phyloP scores from a whole-genome alignment of 2,797 vertebrate genomes.

The Nannoperca obscura region DNA sequence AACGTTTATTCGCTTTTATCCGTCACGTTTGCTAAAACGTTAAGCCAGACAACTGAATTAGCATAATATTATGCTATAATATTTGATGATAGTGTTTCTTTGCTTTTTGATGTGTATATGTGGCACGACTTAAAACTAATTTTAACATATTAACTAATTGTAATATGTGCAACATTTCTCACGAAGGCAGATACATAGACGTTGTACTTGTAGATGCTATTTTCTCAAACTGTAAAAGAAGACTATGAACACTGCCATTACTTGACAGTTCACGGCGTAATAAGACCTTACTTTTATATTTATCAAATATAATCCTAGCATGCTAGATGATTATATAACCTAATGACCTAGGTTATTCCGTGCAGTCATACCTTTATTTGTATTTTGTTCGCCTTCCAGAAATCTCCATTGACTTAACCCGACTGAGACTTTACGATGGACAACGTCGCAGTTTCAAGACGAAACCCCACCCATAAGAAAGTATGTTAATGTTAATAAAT shows the following conservation, averaged over 20 bases:
- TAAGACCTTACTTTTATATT: background rate
- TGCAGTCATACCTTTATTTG: background rate
- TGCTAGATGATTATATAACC: background rate
- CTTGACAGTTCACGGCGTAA: background rate
- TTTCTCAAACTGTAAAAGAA: background rate
- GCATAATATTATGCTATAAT: no score
- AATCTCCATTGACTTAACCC: background rate
- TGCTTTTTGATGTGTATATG: background rate
- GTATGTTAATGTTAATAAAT: constrained; percentile 41
- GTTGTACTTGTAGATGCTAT: background rate
- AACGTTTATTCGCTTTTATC: background rate
- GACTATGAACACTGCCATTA: background rate
- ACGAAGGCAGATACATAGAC: no score
- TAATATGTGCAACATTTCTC: background rate
- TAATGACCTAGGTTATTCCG: background rate
- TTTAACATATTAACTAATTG: no score
- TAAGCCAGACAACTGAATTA: fast-evolving
- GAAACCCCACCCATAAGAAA: constrained; percentile 51
- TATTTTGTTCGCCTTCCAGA: constrained; percentile 15
- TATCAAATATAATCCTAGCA: background rate
- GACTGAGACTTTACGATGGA: constrained; percentile 64
- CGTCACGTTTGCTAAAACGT: background rate
- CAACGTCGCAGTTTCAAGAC: constrained; percentile 37
- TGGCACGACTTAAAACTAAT: no score
- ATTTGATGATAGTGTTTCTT: no score